Percentiles rank a stretch among this genome's conserved stretches.
phyloP scores from a whole-genome alignment of 2,888 invertebrate species.

The Melieria picta region DNA sequence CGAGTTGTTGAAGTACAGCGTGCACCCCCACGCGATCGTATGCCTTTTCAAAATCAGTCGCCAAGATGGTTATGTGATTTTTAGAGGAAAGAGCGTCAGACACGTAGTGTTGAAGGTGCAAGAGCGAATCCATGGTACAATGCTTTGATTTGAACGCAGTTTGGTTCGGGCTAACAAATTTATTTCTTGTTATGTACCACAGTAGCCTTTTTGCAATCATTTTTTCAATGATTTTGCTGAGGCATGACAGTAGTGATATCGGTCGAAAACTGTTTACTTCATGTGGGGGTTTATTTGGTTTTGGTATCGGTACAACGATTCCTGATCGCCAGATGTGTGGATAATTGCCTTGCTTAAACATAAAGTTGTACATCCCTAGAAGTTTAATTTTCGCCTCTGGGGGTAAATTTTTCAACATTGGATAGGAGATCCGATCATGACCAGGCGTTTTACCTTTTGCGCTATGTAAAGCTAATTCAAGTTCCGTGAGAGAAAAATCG shows the following conservation, averaged over 20 bases:
- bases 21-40: slow-evolving; percentile 1
- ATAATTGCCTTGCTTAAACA: not conserved
- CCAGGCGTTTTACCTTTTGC: slow-evolving; percentile 28
- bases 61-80: not conserved
- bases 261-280: slow-evolving; percentile 7
- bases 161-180: too few species aligned
- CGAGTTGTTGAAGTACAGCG: not conserved
- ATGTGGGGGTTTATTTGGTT: slow-evolving; percentile 24
- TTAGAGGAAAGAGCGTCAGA: not conserved
- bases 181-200: too few species aligned
- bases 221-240: slow-evolving; percentile 25
- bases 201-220: slow-evolving; percentile 8
- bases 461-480: slow-evolving; percentile 3
- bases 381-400: slow-evolving; percentile 4
- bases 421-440: slow-evolving; percentile 18
- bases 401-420: slow-evolving; percentile 19
- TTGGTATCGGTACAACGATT: slow-evolving; percentile 8
- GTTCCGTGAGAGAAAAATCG: slow-evolving; percentile 8
- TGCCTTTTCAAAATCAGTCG: slow-evolving; percentile 6
- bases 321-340: slow-evolving; percentile 14
- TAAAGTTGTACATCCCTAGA: slow-evolving; percentile 16
- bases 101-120: slow-evolving; percentile 7
- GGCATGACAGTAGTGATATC: slow-evolving; percentile 17
- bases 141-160: not conserved
- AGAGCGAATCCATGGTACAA: not conserved